Evolutionary conservation across 2,888 invertebrate genomes (phyloP).

Genomic region (Drosophila stalkeri): DNA sequence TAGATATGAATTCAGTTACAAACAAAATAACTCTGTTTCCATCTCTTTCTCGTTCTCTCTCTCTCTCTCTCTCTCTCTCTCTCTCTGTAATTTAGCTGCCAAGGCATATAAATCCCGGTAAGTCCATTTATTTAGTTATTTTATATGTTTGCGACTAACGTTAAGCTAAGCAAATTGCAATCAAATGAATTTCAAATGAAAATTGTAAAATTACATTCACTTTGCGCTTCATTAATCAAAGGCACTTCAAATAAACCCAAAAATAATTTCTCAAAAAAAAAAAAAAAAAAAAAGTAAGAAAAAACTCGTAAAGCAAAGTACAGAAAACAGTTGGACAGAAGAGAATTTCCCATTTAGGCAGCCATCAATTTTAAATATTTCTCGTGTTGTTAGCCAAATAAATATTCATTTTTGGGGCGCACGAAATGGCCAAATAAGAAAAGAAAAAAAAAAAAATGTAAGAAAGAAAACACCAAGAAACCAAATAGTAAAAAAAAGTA

Average conservation of each 20-base stretch:
- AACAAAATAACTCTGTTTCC: conserved; percentile 17
- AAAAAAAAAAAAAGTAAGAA: conserved; percentile 6
- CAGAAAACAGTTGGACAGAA: conserved; percentile 1
- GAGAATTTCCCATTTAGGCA: conserved; percentile 37
- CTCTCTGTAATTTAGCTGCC: conserved; percentile 64
- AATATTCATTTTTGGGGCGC: conserved; percentile 43
- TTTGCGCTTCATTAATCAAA: conserved; percentile 76
- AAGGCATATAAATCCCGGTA: conserved; percentile 75
- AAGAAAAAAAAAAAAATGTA: neutral
- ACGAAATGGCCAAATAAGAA: conserved; percentile 10
- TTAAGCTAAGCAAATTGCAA: conserved; percentile 55
- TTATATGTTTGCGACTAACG: conserved; percentile 16
- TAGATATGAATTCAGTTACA: conserved; percentile 56
- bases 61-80: neutral
- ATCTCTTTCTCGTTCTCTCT: neutral
- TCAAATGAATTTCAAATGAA: conserved; percentile 64
- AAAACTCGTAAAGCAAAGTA: conserved; percentile 8
- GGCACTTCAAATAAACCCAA: conserved; percentile 53
- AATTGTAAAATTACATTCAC: conserved; percentile 63
- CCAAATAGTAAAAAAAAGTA: conserved; percentile 15
- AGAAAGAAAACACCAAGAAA: conserved; percentile 16
- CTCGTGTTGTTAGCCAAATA: conserved; percentile 50
- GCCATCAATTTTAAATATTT: conserved; percentile 57
- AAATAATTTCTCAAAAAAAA: conserved; percentile 39
- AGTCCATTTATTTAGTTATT: conserved; percentile 48